phyloP scores from a whole-genome alignment of 2,797 vertebrate genomes.

The Buceros bicornis region DNA sequence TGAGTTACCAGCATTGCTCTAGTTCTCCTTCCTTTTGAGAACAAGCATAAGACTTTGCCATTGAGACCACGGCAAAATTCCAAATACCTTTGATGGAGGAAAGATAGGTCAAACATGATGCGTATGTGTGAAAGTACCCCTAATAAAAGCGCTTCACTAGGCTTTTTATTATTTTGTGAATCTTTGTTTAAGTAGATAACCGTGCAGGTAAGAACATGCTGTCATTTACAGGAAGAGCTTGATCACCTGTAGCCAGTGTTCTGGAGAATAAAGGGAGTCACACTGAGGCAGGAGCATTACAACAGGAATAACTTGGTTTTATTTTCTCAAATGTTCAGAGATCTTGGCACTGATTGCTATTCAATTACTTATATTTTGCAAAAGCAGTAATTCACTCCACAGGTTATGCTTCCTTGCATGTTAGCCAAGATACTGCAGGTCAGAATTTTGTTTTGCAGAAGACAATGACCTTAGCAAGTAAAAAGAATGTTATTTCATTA shows the following conservation, averaged over 20 bases:
- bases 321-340: neutral
- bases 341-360: neutral
- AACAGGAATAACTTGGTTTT: neutral
- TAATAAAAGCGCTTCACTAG: neutral
- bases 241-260: neutral
- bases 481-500: neutral
- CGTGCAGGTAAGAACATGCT: neutral
- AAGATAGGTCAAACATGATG: neutral
- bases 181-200: neutral
- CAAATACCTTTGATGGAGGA: neutral
- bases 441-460: neutral
- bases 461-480: neutral
- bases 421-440: neutral
- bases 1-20: neutral
- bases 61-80: neutral
- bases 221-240: neutral
- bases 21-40: neutral
- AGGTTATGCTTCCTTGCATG: neutral
- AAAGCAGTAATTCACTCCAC: neutral
- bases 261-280: neutral
- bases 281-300: neutral
- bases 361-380: neutral
- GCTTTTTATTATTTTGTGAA: neutral
- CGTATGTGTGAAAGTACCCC: accelerated
- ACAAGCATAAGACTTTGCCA: neutral